Evolutionary conservation across 2,888 invertebrate species (phyloP), one percentile per base, ranked within the genome.

Genomic region (Pandemis cinnamomeana): DNA sequence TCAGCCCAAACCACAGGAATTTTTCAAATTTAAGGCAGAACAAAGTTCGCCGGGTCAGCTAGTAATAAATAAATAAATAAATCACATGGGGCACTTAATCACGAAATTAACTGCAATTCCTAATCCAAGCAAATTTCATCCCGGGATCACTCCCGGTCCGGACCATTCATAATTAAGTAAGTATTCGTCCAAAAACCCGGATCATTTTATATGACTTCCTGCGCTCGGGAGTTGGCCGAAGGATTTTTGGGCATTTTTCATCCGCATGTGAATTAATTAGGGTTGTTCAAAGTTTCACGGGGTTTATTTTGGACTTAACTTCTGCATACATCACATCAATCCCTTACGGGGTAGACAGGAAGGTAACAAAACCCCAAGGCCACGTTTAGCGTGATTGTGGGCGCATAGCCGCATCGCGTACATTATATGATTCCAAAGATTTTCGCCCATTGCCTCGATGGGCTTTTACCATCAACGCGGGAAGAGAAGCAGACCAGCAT

Each of bases 161-260:
- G n/a, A 36, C 27, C 48, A 11, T 73, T 20, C 42, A 64, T 73
- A 69, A 73, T 73, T 69, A 69, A 72, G n/a, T 51, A 2, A 36
- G 36, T 67, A 55, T 67, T 53, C 67, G 67, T 41, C 41, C 13
- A 41, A 53, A 64, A 41, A 67, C 41, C 36, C 67, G 64, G 51
- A 64, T 46, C 64, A 69, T 64, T 69, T 64, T 73, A 46, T 58
- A 55, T 55, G n/a, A 55, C 61, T 42, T 67, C 53, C 46, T 13
- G 46, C 36, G 13, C 66, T 13, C 3, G 66, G 41, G 55, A 48
- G 64, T 55, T 68, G 13, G 11, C 36, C 53, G 8, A 46, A 53
- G 64, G 53, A 53, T 67, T 55, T 64, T n/a, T 51, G 42, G 20
- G 15, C 27, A 41, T 46, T 72, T 69, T 72, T 64, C 27, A 64